Evolutionary conservation across 2,113 vertebrate genomes (phyloP).

Genomic region (Charadrius vociferus): DNA sequence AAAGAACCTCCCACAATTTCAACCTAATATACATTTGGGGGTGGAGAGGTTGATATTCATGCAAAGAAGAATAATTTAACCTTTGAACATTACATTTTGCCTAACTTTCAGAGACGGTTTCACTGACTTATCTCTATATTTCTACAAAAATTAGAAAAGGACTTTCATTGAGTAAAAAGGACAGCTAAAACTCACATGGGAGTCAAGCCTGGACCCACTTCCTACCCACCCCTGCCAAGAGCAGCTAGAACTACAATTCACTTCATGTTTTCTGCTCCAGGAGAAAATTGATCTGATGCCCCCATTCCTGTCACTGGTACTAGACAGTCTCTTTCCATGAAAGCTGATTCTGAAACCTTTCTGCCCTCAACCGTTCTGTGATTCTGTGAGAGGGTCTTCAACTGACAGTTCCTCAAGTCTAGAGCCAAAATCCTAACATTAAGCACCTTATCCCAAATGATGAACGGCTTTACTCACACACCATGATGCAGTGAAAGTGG

Average conservation of each 20-base stretch:
- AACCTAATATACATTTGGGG: slow-evolving; percentile 12
- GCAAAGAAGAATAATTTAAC: background rate
- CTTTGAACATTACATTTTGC: background rate
- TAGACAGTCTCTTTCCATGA: background rate
- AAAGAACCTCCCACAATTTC: slow-evolving; percentile 61
- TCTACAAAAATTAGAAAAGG: background rate
- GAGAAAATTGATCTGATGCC: background rate
- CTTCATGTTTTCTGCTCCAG: background rate
- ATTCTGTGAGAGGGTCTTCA: background rate
- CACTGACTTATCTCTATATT: background rate
- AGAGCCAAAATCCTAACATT: background rate
- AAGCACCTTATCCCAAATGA: background rate
- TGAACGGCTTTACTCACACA: background rate
- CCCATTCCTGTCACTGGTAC: background rate
- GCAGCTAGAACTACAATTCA: background rate
- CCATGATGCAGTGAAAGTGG: background rate
- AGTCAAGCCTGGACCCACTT: background rate
- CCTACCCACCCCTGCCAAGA: background rate
- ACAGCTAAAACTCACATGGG: background rate
- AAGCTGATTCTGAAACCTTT: background rate
- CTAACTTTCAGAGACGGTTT: background rate
- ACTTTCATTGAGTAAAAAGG: background rate
- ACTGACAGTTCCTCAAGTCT: background rate
- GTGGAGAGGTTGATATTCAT: background rate
- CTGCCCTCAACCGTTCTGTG: background rate